A percentile compares a stretch with the other conserved stretches of the same genome.
phyloP scores from a whole-genome alignment of 2,113 vertebrate species.

The Carassius carassius region DNA sequence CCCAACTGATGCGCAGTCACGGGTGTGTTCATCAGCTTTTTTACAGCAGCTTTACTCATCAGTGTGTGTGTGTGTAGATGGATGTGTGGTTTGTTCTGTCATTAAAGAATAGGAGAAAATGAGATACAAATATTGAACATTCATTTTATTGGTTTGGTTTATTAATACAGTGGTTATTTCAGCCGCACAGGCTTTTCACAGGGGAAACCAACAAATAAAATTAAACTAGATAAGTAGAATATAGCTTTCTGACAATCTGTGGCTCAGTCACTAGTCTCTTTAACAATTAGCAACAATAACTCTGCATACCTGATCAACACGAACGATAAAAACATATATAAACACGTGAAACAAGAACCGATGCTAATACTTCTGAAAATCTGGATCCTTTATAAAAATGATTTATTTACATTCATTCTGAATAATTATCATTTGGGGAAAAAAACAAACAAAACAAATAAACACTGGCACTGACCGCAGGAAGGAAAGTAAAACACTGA shows the following conservation, averaged over 20 bases:
- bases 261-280: constrained; percentile 82
- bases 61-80: constrained; percentile 8
- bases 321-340: constrained; percentile 56
- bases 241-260: constrained; percentile 75
- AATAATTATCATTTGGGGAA: constrained; percentile 67
- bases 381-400: constrained; percentile 73
- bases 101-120: background rate
- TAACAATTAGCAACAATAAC: constrained; percentile 64
- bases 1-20: background rate
- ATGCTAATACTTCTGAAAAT: constrained; percentile 76
- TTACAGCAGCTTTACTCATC: background rate
- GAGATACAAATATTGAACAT: constrained; percentile 63
- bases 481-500: constrained; percentile 71
- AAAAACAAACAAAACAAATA: constrained; percentile 46
- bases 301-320: constrained; percentile 71
- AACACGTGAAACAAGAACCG: constrained; percentile 61
- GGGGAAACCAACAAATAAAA: constrained; percentile 68
- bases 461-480: constrained; percentile 62
- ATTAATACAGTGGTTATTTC: constrained; percentile 84
- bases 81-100: background rate
- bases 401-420: constrained; percentile 76
- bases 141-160: constrained; percentile 81
- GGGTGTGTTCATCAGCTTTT: background rate
- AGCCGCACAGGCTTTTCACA: constrained; percentile 73
- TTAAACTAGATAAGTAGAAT: constrained; percentile 71